Evolutionary conservation across 2,888 invertebrate genomes (phyloP).

Genomic region (Pomacea canaliculata): DNA sequence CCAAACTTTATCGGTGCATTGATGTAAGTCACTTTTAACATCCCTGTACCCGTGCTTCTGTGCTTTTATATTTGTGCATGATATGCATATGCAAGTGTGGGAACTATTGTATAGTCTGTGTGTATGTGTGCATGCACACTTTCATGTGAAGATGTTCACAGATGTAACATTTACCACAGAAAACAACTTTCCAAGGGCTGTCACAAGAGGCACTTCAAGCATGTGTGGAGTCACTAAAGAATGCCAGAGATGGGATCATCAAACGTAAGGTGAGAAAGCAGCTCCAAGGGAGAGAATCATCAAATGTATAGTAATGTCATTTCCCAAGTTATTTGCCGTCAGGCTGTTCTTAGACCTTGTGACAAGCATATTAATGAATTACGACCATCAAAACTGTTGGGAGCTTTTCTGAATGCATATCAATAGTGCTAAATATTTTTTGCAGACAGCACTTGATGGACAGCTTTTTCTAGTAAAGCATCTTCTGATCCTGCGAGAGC

Average conservation of each 20-base stretch:
- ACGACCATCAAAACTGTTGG: neutral
- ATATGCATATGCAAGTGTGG: neutral
- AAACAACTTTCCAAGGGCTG: constrained; percentile 94
- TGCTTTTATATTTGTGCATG: neutral
- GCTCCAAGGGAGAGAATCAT: neutral
- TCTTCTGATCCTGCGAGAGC: constrained; percentile 93
- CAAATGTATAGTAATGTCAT: neutral
- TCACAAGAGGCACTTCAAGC: constrained; percentile 95
- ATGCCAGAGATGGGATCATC: constrained; percentile 84
- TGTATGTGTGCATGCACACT: neutral
- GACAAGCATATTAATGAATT: neutral
- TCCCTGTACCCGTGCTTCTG: neutral
- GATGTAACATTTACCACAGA: constrained; percentile 70
- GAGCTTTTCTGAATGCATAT: too few species aligned
- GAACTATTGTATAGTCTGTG: neutral
- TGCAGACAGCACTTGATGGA: constrained; percentile 84
- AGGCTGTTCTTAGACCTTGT: neutral
- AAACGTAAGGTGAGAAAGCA: constrained; percentile 75
- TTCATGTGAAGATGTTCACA: too few species aligned
- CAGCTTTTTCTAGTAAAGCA: constrained; percentile 98
- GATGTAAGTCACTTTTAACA: constrained; percentile 72
- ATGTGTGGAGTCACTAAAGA: constrained; percentile 90
- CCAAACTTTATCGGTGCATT: constrained; percentile 91
- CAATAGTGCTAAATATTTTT: neutral
- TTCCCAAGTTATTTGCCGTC: neutral